A percentile compares a stretch with the other conserved stretches of the same genome.
Evolutionary conservation across 2,113 vertebrate species (phyloP).

Genomic region (Phalacrocorax carbo): DNA sequence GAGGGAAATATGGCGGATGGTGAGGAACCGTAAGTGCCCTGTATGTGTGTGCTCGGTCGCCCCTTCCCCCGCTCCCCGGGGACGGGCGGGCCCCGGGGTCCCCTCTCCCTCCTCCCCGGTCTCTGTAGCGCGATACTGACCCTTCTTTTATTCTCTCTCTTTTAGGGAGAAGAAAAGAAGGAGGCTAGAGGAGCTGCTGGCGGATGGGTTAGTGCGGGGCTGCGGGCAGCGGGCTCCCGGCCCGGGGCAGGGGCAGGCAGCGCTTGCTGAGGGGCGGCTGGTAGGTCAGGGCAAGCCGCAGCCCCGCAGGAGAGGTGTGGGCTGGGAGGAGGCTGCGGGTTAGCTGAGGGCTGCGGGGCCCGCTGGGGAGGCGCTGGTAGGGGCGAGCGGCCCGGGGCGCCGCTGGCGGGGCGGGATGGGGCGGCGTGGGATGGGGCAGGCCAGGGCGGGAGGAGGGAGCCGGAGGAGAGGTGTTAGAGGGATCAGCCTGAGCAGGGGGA

Average conservation of each 20-base stretch:
- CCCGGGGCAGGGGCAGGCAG: slow-evolving; percentile 57
- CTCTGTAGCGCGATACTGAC: slow-evolving; percentile 80
- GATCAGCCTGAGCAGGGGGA: not conserved
- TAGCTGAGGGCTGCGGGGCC: not conserved
- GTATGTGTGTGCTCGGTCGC: slow-evolving; percentile 52
- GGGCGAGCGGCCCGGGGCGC: not conserved
- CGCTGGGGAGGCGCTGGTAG: not conserved
- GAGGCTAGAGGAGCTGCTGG: slow-evolving; percentile 97
- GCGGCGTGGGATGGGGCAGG: not conserved
- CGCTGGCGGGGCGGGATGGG: not conserved
- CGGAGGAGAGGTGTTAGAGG: not conserved
- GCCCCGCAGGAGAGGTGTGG: slow-evolving; percentile 38
- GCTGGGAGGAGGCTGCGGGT: slow-evolving; percentile 20
- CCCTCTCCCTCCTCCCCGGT: slow-evolving; percentile 70
- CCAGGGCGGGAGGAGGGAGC: not conserved
- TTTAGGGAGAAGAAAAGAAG: slow-evolving; percentile 99
- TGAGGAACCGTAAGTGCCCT: slow-evolving; percentile 92
- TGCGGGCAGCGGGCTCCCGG: slow-evolving; percentile 53
- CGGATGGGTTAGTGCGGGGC: slow-evolving; percentile 97
- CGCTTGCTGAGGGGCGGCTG: slow-evolving; percentile 53
- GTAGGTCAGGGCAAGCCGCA: slow-evolving; percentile 54
- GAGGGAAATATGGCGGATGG: slow-evolving; percentile 91
- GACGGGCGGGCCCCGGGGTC: slow-evolving; percentile 52
- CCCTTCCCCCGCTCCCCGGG: slow-evolving; percentile 12
- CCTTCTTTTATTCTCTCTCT: slow-evolving; percentile 91